A percentile compares a stretch with the other conserved stretches of the same genome.
Evolutionary conservation across 2,113 vertebrate genomes (phyloP).

Genomic region (Chaetorhynchus papuensis): DNA sequence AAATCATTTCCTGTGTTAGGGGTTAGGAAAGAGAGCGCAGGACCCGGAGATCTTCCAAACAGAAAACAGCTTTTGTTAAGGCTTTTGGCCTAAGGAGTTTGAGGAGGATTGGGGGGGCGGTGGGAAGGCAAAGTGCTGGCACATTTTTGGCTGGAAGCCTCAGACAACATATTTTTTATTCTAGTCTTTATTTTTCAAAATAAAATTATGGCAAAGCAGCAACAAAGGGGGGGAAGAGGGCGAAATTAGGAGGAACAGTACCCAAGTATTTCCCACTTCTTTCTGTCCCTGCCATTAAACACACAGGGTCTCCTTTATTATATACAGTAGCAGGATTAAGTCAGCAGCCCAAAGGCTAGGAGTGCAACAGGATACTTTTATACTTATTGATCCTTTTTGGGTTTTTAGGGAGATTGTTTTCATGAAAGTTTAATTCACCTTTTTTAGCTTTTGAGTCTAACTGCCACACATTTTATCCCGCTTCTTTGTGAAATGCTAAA

Average conservation of each 20-base stretch:
- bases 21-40: slow-evolving; percentile 29
- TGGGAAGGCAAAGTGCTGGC: slow-evolving; percentile 26
- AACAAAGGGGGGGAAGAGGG: slow-evolving; percentile 17
- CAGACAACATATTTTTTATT: slow-evolving; percentile 64
- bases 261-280: background rate
- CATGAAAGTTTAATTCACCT: slow-evolving; percentile 74
- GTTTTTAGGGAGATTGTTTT: slow-evolving; percentile 69
- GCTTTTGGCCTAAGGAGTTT: slow-evolving; percentile 54
- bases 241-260: slow-evolving; percentile 11
- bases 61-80: slow-evolving; percentile 62
- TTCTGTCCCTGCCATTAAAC: background rate
- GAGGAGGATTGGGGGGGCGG: background rate
- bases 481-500: slow-evolving; percentile 79
- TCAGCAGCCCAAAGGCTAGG: slow-evolving; percentile 25
- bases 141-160: slow-evolving; percentile 56
- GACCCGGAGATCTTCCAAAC: slow-evolving; percentile 47
- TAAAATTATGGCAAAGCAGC: slow-evolving; percentile 44
- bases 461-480: slow-evolving; percentile 75
- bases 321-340: slow-evolving; percentile 46
- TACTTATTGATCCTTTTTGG: slow-evolving; percentile 67
- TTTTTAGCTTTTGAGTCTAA: slow-evolving; percentile 73
- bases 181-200: slow-evolving; percentile 65
- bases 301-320: slow-evolving; percentile 42
- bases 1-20: slow-evolving; percentile 59
- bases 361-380: slow-evolving; percentile 64